Evolutionary conservation across 2,797 vertebrate genomes (phyloP).

Genomic region (Pogoniulus pusillus): DNA sequence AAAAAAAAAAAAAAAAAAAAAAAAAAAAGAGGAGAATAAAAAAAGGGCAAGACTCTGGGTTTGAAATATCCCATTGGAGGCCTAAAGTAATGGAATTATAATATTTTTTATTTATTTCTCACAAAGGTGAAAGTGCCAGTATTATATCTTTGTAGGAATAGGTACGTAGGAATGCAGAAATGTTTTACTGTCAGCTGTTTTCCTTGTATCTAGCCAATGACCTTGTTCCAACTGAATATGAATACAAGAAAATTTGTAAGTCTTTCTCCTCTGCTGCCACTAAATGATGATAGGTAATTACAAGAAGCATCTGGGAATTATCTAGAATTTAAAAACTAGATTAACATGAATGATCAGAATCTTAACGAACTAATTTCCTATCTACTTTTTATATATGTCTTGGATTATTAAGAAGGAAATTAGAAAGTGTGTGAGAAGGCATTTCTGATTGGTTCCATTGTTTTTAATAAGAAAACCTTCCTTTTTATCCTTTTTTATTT

Average conservation of each 20-base stretch:
- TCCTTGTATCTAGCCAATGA: slow-evolving; percentile 32
- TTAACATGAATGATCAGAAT: not conserved
- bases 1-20: not conserved
- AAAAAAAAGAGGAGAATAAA: too few species aligned
- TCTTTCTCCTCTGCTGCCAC: slow-evolving; percentile 13
- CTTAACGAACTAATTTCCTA: not conserved
- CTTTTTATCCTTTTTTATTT: not conserved
- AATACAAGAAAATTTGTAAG: slow-evolving; percentile 23
- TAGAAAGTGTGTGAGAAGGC: not conserved
- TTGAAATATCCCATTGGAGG: not conserved
- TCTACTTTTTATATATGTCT: not conserved
- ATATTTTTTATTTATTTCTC: not conserved
- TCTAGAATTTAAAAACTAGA: slow-evolving; percentile 44
- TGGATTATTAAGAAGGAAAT: slow-evolving; percentile 24
- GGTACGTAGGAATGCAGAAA: not conserved
- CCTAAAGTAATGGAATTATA: not conserved
- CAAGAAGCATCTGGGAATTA: slow-evolving; percentile 52
- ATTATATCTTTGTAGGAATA: not conserved
- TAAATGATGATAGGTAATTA: slow-evolving; percentile 49
- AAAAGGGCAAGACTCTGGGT: fast-evolving
- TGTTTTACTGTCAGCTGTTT: not conserved
- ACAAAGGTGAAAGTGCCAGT: not conserved
- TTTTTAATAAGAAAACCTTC: not conserved
- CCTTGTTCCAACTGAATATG: slow-evolving; percentile 33
- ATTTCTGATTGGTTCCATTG: not conserved